These are phyloP conservation scores for Escarpia spicata DNA, from an alignment of 2,888 invertebrate species.

Conservation along the genomic window DNA sequence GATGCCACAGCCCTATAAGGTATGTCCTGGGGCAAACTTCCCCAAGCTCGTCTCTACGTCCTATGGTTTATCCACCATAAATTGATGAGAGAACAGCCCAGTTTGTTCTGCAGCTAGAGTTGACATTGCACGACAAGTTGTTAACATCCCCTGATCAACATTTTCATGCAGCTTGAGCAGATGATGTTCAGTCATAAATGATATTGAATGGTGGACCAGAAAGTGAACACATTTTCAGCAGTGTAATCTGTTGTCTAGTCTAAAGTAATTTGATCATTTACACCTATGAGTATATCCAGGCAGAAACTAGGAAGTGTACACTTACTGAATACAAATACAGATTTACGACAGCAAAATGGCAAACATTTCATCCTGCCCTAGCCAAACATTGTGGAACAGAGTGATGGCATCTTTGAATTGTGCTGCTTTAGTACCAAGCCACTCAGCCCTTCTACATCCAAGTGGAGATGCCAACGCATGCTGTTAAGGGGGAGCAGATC, in stretches of 20 bases:
- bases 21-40: background rate
- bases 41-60: background rate
- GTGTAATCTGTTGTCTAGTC: background rate
- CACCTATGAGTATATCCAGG: background rate
- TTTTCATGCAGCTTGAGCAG: background rate
- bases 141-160: background rate
- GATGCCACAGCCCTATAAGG: conserved; percentile 74
- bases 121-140: background rate
- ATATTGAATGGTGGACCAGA: background rate
- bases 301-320: background rate
- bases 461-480: conserved; percentile 85
- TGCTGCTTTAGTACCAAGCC: conserved; percentile 79
- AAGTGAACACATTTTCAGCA: background rate
- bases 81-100: background rate
- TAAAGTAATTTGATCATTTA: background rate
- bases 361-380: background rate
- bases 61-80: background rate
- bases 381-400: background rate
- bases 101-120: background rate
- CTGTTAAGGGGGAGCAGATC: conserved; percentile 91
- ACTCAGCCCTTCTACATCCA: conserved; percentile 94
- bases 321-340: background rate
- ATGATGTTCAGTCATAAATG: background rate
- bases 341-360: background rate
- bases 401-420: background rate